phyloP scores from a whole-genome alignment of 2,113 vertebrate genomes.

The Fregetta grallaria region DNA sequence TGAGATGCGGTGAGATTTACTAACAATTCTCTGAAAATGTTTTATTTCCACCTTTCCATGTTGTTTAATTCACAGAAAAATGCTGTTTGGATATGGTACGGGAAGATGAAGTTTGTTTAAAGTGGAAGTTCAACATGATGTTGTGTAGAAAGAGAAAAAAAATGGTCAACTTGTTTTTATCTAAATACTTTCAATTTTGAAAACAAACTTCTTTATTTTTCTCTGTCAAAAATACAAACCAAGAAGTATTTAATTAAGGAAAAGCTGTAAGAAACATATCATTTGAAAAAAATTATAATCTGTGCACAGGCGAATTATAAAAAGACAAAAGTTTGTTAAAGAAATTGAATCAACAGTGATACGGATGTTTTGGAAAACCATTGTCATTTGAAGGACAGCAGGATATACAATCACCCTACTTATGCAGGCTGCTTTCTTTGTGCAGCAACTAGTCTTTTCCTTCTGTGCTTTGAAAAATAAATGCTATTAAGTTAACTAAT shows the following conservation, averaged over 20 bases:
- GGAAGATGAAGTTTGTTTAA: background rate
- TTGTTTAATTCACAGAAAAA: background rate
- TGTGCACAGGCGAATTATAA: background rate
- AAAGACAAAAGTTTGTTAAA: background rate
- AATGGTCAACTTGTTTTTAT: background rate
- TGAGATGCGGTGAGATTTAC: background rate
- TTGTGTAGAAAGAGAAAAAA: background rate
- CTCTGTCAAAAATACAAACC: background rate
- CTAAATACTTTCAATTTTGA: background rate
- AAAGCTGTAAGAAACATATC: background rate
- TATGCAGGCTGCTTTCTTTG: background rate
- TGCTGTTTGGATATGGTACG: background rate
- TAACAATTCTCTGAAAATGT: background rate
- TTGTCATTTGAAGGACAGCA: background rate
- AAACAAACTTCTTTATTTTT: background rate
- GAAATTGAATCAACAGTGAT: background rate
- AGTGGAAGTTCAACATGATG: background rate
- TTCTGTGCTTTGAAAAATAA: background rate
- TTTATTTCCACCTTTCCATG: background rate
- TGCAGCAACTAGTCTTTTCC: background rate
- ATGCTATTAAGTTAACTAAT: background rate
- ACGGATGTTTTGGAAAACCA: background rate
- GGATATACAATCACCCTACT: background rate
- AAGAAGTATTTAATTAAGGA: background rate
- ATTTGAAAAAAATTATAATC: background rate